Percentiles rank a stretch among this genome's conserved stretches.
These are phyloP conservation scores for Bellardia bayeri DNA, from an alignment of 2,888 invertebrate genomes.

Conservation along the genomic window DNA sequence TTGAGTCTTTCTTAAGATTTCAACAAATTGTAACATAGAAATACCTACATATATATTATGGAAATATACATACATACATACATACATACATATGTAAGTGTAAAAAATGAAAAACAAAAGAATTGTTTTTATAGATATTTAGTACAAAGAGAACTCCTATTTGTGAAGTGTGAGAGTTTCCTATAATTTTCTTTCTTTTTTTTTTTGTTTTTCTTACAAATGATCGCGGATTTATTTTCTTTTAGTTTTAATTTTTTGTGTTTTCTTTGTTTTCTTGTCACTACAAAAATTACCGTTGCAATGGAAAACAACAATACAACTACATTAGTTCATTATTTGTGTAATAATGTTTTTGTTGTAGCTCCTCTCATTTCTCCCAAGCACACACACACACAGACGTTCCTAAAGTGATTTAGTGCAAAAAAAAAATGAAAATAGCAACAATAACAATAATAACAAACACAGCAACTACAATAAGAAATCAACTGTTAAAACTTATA, in stretches of 20 bases:
- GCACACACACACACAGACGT: not conserved
- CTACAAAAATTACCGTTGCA: constrained; percentile 38
- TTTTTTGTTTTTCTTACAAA: not conserved
- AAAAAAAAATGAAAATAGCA: not conserved
- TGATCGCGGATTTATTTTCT: not conserved
- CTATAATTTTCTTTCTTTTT: not conserved
- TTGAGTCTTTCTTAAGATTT: constrained; percentile 6
- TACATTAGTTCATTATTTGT: not conserved
- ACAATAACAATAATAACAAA: not conserved
- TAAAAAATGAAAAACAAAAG: constrained; percentile 33
- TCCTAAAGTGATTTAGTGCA: not conserved
- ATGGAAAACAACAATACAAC: constrained; percentile 7
- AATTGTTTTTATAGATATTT: not conserved
- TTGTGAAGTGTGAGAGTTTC: not conserved
- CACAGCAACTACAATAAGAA: not conserved
- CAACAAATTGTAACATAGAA: not conserved
- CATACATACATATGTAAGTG: no score
- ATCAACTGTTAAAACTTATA: constrained; percentile 39
- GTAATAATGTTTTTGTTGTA: not conserved
- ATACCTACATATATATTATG: no score
- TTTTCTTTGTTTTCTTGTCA: constrained; percentile 29
- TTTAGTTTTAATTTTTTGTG: not conserved
- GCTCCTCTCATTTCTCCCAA: not conserved
- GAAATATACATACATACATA: no score
- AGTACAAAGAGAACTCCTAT: not conserved